Evolutionary conservation across 2,113 vertebrate genomes (phyloP), one percentile per base, ranked within the genome.

Genomic region (Dasyprocta punctata): DNA sequence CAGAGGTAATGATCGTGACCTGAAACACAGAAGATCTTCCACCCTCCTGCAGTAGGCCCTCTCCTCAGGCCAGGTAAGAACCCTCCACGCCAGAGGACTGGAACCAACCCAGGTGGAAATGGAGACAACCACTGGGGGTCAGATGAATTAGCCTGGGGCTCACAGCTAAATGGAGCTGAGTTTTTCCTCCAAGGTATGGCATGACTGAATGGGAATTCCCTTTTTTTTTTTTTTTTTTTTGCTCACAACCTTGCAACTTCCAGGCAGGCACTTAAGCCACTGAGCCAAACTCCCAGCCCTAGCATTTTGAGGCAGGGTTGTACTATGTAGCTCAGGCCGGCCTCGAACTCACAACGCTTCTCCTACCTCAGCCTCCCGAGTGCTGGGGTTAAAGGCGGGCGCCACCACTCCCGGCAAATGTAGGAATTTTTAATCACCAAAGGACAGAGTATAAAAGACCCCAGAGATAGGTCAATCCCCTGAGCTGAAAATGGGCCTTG

Each of bases 1-100:
- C 98, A 28, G 98, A 98, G 56, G 98, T 89, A 14, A 99, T 98
- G 96, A 99, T 97, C 75, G 99, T 98, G 93, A 99, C 98, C 99
- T 99, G 93, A 93, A 92, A 94, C 38, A 89, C 0, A 95, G 13
- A 41, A 38, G 82, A 41, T n/a, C 28, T 52, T 86, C 44, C 73
- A 61, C 12, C 36, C 22, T 77, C 52, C 12, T 67, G 86, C 16
- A 71, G 26, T 22, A 63, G 19, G 88, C 44, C 56, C 44, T 54
- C 4, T 47, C 33, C 58, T 4, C n/a, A 65, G 12, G 6, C 47
- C 84, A 94, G 75, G 61, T 13, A 61, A 90, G 60, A 82, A 30
- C 14, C 41, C 56, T 86, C 33, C 24, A 41, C 75, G 22, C 30
- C 75, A 14, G 47, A 47, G 60, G 58, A 38, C 36, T 3, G 1